Evolutionary conservation across 2,888 invertebrate genomes (phyloP), one percentile per base, ranked within the genome.

Genomic region (Ophion ventricosus): DNA sequence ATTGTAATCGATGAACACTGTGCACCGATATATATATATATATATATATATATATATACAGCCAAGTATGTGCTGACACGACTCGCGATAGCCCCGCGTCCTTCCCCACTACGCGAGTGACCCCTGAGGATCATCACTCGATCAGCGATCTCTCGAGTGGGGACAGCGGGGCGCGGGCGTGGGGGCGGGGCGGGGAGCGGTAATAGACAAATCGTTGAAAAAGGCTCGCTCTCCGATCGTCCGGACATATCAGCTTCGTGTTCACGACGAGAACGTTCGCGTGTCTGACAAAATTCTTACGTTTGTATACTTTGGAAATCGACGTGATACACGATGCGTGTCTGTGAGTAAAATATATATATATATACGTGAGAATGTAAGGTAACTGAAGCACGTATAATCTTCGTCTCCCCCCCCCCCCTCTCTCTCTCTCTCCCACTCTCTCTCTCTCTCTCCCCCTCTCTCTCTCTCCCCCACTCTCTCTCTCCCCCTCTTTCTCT

Each of bases 131-230:
- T 49, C 26, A 49, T 43, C 26, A 35, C 35, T 35, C 63, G 69
- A 49, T 63, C 35, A 56, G 35, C 4, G 17, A 23, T 20, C 23
- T 43, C 20, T 54, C n/a, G 64, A 54, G 75, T 56, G 66, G 75
- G 81, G 80, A 35, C 35, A 35, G 35, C 35, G 35, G n/a, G n/a
- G n/a, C n/a, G n/a, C n/a, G n/a, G n/a, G n/a, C n/a, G n/a, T n/a
- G n/a, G n/a, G n/a, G n/a, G 35, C 35, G 35, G 35, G 35, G 8
- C 7, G 35, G 35, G 35, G 84, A 78, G 70, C n/a, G n/a, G 49
- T 75, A 80, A 79, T 81, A 75, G 64, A 79, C 74, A 79, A 79
- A 79, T 70, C 54, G 70, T 49, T 84, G 59, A 84, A 81, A 84
- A 84, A 81, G 84, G 63, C 75, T 66, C 78, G 84, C 81, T 78